Evolutionary conservation across 2,797 vertebrate genomes (phyloP), one percentile per base, ranked within the genome.

Genomic region (Sebastes jordani): DNA sequence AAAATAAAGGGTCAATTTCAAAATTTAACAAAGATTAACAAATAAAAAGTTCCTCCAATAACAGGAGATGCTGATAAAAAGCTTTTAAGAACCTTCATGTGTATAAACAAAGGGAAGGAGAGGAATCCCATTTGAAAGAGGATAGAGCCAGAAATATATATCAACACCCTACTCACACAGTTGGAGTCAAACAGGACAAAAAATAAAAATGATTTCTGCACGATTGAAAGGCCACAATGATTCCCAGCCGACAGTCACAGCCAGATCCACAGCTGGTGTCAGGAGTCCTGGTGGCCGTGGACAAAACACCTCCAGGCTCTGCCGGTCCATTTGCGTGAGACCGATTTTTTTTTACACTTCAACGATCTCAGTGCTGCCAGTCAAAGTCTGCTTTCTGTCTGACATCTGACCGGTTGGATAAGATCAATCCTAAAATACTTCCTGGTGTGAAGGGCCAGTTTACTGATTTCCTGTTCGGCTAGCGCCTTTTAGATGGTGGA

Each of bases 241-340:
- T 66, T 25, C 61, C n/a, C 18, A 58, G 30, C 42, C 62, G 73
- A 14, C 73, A 79, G 80, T 71, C 81, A 62, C 77, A 85, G 76
- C n/a, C 61, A 32, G 67, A 58, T 76, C 66, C 86, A 84, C 85
- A 91, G 87, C 86, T 91, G 85, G 85, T 58, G 64, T 83, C 76
- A 49, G 78, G 72, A 79, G 63, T 62, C 74, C 60, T n/a, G 68
- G 29, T 65, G 74, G 71, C 60, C 0, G 1, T 6, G 7, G 25
- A 84, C 66, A 81, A 86, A 88, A 76, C 83, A 80, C 79, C 74
- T 82, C 76, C n/a, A 80, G 64, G 74, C 38, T 85, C 56, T 85
- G 62, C 20, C 10, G 38, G 62, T 87, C 70, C 66, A 25, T 71
- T 71, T 73, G 68, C 32, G 36, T n/a, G n/a, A 77, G 36, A 77